phyloP scores from a whole-genome alignment of 2,797 vertebrate species.

The Emys orbicularis region DNA sequence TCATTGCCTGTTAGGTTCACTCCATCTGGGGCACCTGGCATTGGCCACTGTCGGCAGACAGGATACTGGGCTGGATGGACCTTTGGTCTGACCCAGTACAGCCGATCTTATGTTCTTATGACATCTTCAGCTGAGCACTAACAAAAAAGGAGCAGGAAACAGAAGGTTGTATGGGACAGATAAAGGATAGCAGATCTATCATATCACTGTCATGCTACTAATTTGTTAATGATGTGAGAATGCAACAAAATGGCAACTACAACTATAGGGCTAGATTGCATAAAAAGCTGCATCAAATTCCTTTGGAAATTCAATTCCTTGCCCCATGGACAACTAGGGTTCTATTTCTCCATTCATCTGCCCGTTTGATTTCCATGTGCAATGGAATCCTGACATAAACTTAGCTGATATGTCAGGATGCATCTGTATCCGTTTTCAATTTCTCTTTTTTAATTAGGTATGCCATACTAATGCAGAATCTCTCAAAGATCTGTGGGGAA shows the following conservation, averaged over 20 bases:
- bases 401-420: conserved; percentile 65
- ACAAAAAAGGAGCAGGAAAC: not conserved
- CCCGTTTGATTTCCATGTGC: conserved; percentile 3
- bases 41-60: no score
- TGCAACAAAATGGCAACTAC: not conserved
- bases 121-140: not conserved
- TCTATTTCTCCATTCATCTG: not conserved
- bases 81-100: no score
- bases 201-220: accelerated
- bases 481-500: conserved; percentile 59
- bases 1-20: no score
- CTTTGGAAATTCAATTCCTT: not conserved
- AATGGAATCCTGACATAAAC: conserved; percentile 51
- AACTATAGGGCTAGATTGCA: accelerated
- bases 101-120: no score
- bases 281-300: not conserved
- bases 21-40: no score
- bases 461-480: conserved; percentile 41
- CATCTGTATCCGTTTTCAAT: conserved; percentile 60
- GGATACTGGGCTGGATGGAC: no score
- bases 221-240: accelerated
- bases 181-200: not conserved
- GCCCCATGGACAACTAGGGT: not conserved
- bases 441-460: conserved; percentile 62
- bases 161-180: accelerated